These are phyloP conservation scores for Oryzias celebensis DNA, from an alignment of 2,113 vertebrate genomes.

Conservation along the genomic window DNA sequence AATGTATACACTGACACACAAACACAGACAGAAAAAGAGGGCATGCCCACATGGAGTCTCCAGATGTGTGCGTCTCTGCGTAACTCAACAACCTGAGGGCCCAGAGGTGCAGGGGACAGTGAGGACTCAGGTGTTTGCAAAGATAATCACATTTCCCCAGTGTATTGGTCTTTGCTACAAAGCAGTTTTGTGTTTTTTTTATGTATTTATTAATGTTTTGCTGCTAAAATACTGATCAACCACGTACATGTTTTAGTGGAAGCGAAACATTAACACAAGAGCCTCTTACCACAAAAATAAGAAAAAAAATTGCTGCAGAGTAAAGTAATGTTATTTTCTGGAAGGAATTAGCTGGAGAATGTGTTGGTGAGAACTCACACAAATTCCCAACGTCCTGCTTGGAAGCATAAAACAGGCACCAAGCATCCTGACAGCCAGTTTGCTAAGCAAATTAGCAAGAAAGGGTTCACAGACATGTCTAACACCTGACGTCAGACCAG, in stretches of 20 bases:
- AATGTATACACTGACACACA: slow-evolving; percentile 16
- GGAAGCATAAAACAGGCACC: background rate
- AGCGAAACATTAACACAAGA: no score
- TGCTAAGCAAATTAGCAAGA: background rate
- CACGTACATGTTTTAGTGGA: no score
- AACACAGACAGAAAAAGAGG: slow-evolving; percentile 24
- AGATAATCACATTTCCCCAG: background rate
- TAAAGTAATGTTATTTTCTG: no score
- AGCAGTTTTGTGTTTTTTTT: no score
- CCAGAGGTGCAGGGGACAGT: slow-evolving; percentile 17
- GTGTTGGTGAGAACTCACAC: background rate
- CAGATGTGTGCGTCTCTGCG: slow-evolving; percentile 40
- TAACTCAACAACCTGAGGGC: slow-evolving; percentile 40
- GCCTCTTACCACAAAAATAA: background rate
- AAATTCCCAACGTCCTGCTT: background rate
- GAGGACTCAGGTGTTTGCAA: slow-evolving; percentile 30
- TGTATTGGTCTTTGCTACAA: background rate
- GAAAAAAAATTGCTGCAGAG: background rate
- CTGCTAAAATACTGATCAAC: no score
- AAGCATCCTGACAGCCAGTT: slow-evolving; percentile 10
- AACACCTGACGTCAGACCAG: slow-evolving; percentile 31
- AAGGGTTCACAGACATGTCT: slow-evolving; percentile 9
- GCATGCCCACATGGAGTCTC: slow-evolving; percentile 46
- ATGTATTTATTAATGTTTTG: no score
- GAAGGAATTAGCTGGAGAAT: background rate